Percentiles rank a stretch among this genome's conserved stretches.
phyloP scores from a whole-genome alignment of 1,140 invertebrate species.

The Drosophila guanche region DNA sequence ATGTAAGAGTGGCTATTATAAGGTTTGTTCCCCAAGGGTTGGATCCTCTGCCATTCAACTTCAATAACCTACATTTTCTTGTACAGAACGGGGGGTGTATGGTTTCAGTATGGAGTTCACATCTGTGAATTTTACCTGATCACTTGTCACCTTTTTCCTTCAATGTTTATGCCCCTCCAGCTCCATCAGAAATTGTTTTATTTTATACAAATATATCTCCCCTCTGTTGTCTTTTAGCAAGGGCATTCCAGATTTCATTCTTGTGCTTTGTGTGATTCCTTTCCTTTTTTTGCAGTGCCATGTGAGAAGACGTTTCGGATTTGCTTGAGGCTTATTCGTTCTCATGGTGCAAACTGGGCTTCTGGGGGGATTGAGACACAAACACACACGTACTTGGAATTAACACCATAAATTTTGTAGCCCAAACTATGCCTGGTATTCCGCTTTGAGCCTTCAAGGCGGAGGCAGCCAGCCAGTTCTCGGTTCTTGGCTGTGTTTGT shows the following conservation, averaged over 20 bases:
- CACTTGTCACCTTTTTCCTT: no score
- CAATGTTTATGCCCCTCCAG: no score
- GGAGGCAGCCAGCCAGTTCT: constrained; percentile 31
- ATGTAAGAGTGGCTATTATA: constrained; percentile 18
- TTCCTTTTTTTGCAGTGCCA: constrained; percentile 18
- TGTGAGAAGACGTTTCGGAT: constrained; percentile 53
- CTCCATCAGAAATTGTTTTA: no score
- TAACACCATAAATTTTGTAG: constrained; percentile 79
- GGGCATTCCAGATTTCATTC: constrained; percentile 10
- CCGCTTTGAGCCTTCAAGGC: constrained; percentile 30
- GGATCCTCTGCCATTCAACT: not conserved
- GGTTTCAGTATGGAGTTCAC: no score
- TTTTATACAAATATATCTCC: no score
- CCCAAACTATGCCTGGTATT: constrained; percentile 68
- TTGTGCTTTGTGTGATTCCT: constrained; percentile 5
- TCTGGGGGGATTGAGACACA: constrained; percentile 57
- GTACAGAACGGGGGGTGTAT: no score
- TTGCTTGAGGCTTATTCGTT: constrained; percentile 46
- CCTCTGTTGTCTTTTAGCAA: not conserved
- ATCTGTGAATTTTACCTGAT: no score
- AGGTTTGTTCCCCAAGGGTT: not conserved
- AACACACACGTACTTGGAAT: constrained; percentile 55
- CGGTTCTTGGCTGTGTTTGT: constrained; percentile 17
- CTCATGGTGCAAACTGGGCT: constrained; percentile 55
- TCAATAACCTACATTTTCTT: constrained; percentile 1